Base-by-base conservation (phyloP, 2,888 invertebrate species). In the Aphodius granarius region DNA sequence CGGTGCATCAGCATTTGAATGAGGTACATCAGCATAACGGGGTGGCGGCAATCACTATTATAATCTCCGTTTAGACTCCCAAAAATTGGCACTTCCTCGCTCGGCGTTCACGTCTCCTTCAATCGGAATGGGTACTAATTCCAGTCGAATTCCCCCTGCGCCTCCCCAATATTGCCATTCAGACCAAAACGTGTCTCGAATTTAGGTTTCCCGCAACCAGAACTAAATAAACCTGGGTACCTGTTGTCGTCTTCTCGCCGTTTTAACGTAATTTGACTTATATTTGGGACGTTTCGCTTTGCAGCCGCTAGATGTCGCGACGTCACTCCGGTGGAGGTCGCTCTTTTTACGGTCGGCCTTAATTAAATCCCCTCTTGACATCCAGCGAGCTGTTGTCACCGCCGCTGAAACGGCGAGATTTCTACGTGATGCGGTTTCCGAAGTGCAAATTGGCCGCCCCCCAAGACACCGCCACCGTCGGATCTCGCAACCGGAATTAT, bases 361-460 rank as follows among this genome's bases (percentile, higher is more conserved):
- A 87, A 87, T 87, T 87, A 87, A 87, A 87, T 87, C 87, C 87
- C 86, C 86, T 86, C 86, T 86, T 87, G 87, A 87, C 87, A 87
- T 87, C 85, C 82, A 86, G 84, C 85, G 84, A 83, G 84, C 84
- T 85, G 85, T 86, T 86, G 86, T 87, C 86, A 85, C 86, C 84
- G 83, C 83, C 68, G 68, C 84, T 82, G 85, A 85, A 86, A 86
- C 85, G 85, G 85, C 83, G 83, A 86, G 86, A 87, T 86, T 86
- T 85, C 85, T 87, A 87, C 87, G 87, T 87, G 87, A 87, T 85
- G 86, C 84, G 87, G 86, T 86, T 87, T 85, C 84, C 83, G 84
- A 86, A 86, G 84, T 84, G 85, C 85, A 86, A 86, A 86, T 86
- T 86, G 85, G 85, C 85, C 83, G 81, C 81, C 79, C 75, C n/a